phyloP scores from a whole-genome alignment of 2,888 invertebrate species.

The Teleiodes luculella region DNA sequence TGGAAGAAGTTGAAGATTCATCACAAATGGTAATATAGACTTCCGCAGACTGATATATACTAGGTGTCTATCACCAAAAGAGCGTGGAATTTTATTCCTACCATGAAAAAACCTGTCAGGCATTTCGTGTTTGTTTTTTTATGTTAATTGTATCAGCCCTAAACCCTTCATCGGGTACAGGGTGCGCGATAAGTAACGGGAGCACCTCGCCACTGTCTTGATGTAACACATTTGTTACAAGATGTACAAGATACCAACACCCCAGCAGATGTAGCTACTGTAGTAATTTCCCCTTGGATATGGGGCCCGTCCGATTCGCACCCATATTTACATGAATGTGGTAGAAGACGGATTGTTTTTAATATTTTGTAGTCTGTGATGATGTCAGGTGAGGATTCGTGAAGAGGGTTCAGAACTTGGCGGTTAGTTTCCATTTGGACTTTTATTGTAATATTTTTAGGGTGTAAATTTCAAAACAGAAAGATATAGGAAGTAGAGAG shows the following conservation, averaged over 20 bases:
- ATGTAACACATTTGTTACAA: conserved; percentile 74
- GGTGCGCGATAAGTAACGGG: conserved; percentile 58
- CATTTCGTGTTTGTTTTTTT: neutral
- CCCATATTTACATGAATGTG: conserved; percentile 24
- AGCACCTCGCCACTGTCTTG: conserved; percentile 56
- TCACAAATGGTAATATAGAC: no score
- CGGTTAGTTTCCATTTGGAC: no score
- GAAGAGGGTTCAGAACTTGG: no score
- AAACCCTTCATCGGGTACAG: conserved; percentile 26
- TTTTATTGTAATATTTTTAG: no score
- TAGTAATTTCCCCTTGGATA: conserved; percentile 47
- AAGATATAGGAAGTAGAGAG: no score
- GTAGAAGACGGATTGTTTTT: conserved; percentile 7
- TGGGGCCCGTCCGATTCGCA: conserved; percentile 19
- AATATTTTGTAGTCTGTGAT: conserved; percentile 1
- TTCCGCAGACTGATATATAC: no score
- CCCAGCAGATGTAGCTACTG: conserved; percentile 19
- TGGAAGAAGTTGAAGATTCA: no score
- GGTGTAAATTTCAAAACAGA: no score
- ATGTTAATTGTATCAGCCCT: conserved; percentile 42
- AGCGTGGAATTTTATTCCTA: neutral
- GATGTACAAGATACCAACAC: conserved; percentile 64
- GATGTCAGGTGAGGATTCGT: neutral
- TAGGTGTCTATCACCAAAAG: no score
- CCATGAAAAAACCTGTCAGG: neutral